These are phyloP conservation scores for Listrodromus nycthemerus DNA, from an alignment of 2,888 invertebrate species.

Conservation along the genomic window DNA sequence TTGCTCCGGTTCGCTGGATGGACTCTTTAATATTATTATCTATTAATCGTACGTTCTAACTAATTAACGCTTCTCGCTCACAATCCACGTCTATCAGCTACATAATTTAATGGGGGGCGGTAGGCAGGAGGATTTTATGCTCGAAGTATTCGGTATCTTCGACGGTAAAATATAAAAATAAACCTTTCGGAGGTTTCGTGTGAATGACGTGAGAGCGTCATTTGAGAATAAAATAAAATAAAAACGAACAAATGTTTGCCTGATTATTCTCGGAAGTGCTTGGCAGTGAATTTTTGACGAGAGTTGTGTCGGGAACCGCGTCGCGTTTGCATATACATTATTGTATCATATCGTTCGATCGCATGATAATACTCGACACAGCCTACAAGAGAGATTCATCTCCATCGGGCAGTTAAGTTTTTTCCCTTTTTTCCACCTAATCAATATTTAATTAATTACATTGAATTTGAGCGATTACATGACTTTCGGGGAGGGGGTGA, in stretches of 20 bases:
- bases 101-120: conserved; percentile 4
- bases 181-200: conserved; percentile 3
- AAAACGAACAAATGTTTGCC: conserved; percentile 1
- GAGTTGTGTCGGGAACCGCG: conserved; percentile 22
- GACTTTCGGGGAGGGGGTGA: conserved; percentile 66
- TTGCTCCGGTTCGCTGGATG: conserved; percentile 58
- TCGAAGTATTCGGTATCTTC: conserved; percentile 4
- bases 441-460: conserved; percentile 74
- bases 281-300: conserved; percentile 66
- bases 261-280: conserved; percentile 57
- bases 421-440: conserved; percentile 54
- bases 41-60: conserved; percentile 50
- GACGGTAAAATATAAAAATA: conserved; percentile 14
- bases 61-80: conserved; percentile 47
- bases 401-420: conserved; percentile 66
- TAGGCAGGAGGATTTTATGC: conserved; percentile 19
- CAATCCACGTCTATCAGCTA: conserved; percentile 27
- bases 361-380: conserved; percentile 55
- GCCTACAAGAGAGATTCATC: conserved; percentile 54
- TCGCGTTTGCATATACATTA: conserved; percentile 17
- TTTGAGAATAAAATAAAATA: not conserved
- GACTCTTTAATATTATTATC: conserved; percentile 60
- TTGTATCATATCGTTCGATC: conserved; percentile 22
- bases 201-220: not conserved
- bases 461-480: conserved; percentile 80